phyloP scores from a whole-genome alignment of 2,797 vertebrate genomes.

The Perodicticus potto region DNA sequence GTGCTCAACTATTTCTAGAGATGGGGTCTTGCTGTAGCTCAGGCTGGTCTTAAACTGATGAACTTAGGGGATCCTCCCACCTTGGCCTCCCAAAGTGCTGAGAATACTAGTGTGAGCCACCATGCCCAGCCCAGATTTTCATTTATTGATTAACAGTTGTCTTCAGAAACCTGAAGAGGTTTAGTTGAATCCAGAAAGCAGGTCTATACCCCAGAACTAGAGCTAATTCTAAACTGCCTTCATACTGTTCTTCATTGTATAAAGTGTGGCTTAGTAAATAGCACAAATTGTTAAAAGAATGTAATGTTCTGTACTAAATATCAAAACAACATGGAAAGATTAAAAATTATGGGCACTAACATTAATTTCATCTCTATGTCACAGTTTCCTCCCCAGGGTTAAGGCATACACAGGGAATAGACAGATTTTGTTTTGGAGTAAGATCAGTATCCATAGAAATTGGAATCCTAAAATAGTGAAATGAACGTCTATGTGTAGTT shows the following conservation, averaged over 20 bases:
- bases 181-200: slow-evolving; percentile 39
- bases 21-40: no score
- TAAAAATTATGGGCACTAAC: slow-evolving; percentile 16
- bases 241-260: background rate
- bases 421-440: slow-evolving; percentile 39
- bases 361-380: background rate
- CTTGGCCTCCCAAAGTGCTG: no score
- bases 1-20: no score
- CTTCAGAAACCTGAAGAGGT: slow-evolving; percentile 57
- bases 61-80: no score
- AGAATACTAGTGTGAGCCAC: no score
- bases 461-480: slow-evolving; percentile 15
- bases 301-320: slow-evolving; percentile 18
- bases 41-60: no score
- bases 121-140: background rate
- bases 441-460: slow-evolving; percentile 39
- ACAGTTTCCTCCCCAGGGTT: background rate
- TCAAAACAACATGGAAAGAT: slow-evolving; percentile 28
- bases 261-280: slow-evolving; percentile 38
- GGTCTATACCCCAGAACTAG: background rate
- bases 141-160: background rate
- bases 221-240: slow-evolving; percentile 21
- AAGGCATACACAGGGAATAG: background rate
- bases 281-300: slow-evolving; percentile 13
- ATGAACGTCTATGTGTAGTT: background rate